Conservation (phyloP, 2,888 invertebrate genomes). For the Trachelus tabidus region DNA sequence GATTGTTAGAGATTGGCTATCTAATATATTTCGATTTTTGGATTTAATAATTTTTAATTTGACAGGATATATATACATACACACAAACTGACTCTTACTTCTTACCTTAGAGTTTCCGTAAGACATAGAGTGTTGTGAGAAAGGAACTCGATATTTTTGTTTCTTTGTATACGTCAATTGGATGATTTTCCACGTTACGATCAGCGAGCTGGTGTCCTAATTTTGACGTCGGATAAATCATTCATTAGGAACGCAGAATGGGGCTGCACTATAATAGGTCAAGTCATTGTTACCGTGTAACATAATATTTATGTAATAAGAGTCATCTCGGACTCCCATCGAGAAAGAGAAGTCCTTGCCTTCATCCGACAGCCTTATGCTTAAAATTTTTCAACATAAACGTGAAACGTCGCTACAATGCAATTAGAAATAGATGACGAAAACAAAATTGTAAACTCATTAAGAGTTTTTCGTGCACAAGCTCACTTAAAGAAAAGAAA, state of each 20-base stretch:
- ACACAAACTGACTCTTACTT: neutral
- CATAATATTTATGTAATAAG: conserved; percentile 27
- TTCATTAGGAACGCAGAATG: neutral
- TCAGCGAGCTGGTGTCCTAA: neutral
- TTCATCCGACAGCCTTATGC: neutral
- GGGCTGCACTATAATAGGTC: neutral
- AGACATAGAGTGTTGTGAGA: neutral
- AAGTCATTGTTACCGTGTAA: conserved; percentile 27
- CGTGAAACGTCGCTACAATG: neutral
- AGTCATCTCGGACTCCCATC: conserved; percentile 9
- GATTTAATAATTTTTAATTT: neutral
- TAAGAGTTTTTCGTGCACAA: neutral
- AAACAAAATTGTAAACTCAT: neutral
- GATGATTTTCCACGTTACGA: neutral
- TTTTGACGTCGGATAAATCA: neutral
- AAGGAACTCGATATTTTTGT: neutral
- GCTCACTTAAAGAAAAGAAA: neutral
- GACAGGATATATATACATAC: neutral
- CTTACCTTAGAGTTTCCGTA: neutral
- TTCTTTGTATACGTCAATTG: neutral
- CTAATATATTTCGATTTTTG: neutral
- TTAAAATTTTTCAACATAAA: neutral
- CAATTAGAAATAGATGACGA: too few species aligned
- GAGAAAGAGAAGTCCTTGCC: neutral
- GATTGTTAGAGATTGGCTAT: neutral